A percentile compares a stretch with the other conserved stretches of the same genome.
These are phyloP conservation scores for Probosciger aterrimus DNA, from an alignment of 2,113 vertebrate species.

Conservation along the genomic window DNA sequence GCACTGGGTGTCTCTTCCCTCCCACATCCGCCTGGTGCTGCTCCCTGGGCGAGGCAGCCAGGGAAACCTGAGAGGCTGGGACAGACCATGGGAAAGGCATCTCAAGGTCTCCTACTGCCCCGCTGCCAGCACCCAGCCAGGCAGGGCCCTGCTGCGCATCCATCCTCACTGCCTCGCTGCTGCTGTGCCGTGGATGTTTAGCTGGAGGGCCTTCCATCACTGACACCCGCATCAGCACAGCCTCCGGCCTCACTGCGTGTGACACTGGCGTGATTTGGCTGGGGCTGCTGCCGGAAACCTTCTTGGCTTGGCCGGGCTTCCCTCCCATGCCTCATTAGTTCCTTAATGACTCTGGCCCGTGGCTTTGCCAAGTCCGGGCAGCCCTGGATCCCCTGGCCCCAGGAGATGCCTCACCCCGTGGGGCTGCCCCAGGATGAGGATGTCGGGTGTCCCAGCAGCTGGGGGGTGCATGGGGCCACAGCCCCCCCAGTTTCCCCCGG, in stretches of 20 bases:
- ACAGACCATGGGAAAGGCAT: rapidly evolving
- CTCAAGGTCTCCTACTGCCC: neutral
- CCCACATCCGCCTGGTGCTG: neutral
- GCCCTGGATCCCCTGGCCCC: rapidly evolving
- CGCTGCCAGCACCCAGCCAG: neutral
- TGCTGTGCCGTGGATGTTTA: rapidly evolving
- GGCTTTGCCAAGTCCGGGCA: neutral
- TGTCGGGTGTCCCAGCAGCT: rapidly evolving
- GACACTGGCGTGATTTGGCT: rapidly evolving
- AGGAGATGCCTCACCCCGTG: neutral
- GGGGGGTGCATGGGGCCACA: rapidly evolving
- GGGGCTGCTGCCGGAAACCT: neutral
- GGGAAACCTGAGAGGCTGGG: rapidly evolving
- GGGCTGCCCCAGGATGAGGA: neutral
- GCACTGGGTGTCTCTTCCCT: neutral
- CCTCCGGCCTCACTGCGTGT: rapidly evolving
- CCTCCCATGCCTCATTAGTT: neutral
- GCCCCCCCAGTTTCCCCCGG: rapidly evolving
- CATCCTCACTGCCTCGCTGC: neutral
- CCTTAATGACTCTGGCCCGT: rapidly evolving
- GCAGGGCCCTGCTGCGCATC: neutral
- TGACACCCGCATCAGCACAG: neutral
- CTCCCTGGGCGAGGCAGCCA: neutral
- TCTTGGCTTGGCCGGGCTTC: neutral
- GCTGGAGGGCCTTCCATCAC: neutral